Evolutionary conservation across 2,113 vertebrate species (phyloP).

Genomic region (Propithecus coquereli): DNA sequence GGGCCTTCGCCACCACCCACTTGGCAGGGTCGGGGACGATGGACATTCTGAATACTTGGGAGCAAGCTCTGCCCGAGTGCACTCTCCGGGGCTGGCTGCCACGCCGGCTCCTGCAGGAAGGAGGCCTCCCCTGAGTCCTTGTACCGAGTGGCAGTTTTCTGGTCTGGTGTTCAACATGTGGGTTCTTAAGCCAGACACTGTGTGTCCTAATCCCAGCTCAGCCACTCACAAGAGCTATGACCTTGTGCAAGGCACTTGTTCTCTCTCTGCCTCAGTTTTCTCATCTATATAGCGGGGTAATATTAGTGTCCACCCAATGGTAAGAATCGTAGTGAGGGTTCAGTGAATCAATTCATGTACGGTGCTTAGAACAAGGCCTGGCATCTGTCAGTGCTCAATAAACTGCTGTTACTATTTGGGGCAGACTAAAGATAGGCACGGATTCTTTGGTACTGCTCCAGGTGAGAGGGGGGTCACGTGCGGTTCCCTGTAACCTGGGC

Average conservation of each 20-base stretch:
- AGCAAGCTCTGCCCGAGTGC: background rate
- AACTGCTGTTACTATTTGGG: accelerated
- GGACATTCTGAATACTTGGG: background rate
- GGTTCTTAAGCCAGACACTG: background rate
- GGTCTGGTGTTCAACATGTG: accelerated
- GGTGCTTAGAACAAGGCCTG: background rate
- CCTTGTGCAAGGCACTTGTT: background rate
- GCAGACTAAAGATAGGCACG: background rate
- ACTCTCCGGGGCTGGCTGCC: accelerated
- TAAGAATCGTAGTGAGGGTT: background rate
- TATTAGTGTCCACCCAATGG: accelerated
- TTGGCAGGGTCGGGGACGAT: accelerated
- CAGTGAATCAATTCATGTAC: accelerated
- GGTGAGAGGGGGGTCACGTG: accelerated
- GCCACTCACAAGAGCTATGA: background rate
- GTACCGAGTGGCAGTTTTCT: no score
- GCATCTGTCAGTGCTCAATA: background rate
- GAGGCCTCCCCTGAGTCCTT: no score
- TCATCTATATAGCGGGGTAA: background rate
- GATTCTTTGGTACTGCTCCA: no score
- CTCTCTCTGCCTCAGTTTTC: background rate
- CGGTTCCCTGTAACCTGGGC: background rate
- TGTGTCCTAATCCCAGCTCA: background rate
- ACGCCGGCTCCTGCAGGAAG: no score
- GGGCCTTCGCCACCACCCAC: background rate